These are phyloP conservation scores for Montipora foliosa DNA, from an alignment of 64 coral and sea anemone species.

Conservation along the genomic window DNA sequence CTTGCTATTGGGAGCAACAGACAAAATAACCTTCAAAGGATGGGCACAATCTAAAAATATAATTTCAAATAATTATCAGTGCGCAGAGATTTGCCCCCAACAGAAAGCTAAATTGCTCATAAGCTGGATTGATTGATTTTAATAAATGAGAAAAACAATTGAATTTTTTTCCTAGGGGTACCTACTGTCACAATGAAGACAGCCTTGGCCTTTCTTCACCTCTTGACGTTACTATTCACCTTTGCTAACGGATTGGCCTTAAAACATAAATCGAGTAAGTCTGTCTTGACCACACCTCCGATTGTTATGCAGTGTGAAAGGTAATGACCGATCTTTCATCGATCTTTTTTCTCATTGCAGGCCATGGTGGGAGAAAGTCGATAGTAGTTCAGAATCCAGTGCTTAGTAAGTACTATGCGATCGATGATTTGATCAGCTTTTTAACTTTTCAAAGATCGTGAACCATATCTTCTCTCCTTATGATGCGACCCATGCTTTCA, in stretches of 20 bases:
- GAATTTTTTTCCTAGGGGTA: not conserved
- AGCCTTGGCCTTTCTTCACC: not conserved
- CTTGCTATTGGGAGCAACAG: no score
- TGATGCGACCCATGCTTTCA: no score
- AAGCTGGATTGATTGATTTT: no score
- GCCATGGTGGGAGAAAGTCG: conserved; percentile 34
- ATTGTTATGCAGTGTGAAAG: no score
- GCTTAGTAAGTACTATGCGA: conserved; percentile 1
- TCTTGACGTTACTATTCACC: not conserved
- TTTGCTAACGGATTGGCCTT: not conserved
- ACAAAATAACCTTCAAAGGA: no score
- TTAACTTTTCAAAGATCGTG: not conserved
- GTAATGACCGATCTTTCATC: not conserved
- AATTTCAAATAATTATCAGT: no score
- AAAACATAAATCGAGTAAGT: not conserved
- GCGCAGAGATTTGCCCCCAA: no score
- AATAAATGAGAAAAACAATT: not conserved
- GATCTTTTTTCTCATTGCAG: not conserved
- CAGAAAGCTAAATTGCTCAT: not conserved
- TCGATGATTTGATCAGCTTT: not conserved
- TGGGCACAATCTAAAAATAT: no score
- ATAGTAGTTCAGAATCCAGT: conserved; percentile 31
- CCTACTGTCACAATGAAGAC: not conserved
- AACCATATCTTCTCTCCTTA: not conserved
- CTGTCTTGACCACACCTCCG: not conserved